Evolutionary conservation across 2,113 vertebrate genomes (phyloP), one percentile per base, ranked within the genome.

Genomic region (Lampris incognitus): DNA sequence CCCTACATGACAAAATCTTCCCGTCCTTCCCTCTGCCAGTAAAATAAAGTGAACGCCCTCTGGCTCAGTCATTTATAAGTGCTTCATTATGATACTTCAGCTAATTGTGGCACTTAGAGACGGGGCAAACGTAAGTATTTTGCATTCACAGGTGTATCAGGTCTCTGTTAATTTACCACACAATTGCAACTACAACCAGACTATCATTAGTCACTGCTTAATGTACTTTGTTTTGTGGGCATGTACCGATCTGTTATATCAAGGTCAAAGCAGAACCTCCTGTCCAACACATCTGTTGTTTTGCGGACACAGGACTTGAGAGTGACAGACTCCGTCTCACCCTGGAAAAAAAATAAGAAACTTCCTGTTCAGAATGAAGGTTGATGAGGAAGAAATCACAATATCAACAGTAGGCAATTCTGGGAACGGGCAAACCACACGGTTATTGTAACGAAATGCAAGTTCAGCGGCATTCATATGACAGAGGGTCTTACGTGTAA

Each of bases 241-340:
- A 69, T 84, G 88, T 94, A 99, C 98, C 97, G 93, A 87, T 99
- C 98, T 65, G 95, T 94, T 84, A 96, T 95, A 91, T 99, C 98
- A 0, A 99, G 92, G 42, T 99, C 98, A 72, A 99, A 95, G 87
- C 98, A 99, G 92, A 99, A 99, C 63, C 98, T 91, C 76, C 97
- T 92, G 91, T 99, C 98, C 67, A 95, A 94, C 44, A 94, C 89
- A 80, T 99, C 98, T 37, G 87, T 88, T 0, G 94, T 95, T 92
- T 98, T 97, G 85, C 95, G 96, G 60, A 94, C 87, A 58, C 98
- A 99, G 7, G 96, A 97, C 0, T 95, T 96, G 54, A 99, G 90
- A 44, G 95, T 90, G 42, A 97, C 95, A 1, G 95, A 94, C 13
- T 99, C 98, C 0, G 80, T 95, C 72, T 99, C 98, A 3, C 98